Conservation (phyloP, 2,113 vertebrate species). For the Coryphaenoides rupestris region DNA sequence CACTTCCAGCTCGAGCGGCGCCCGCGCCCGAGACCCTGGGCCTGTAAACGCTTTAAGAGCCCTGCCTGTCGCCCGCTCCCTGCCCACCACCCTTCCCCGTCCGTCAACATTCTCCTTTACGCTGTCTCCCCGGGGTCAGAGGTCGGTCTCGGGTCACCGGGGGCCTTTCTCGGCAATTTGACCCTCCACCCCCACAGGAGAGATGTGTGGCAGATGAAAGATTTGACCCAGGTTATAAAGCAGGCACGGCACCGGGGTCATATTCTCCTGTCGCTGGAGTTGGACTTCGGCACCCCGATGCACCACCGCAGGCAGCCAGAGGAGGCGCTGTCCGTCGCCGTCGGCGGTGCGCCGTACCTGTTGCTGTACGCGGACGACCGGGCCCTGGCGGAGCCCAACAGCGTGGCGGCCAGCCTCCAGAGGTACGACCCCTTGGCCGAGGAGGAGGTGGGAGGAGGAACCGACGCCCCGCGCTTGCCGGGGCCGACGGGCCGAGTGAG, state of each 20-base stretch:
- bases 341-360: slow-evolving; percentile 76
- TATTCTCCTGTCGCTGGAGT: slow-evolving; percentile 74
- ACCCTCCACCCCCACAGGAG: slow-evolving; percentile 74
- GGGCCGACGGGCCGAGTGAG: slow-evolving; percentile 75
- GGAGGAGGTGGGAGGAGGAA: slow-evolving; percentile 65
- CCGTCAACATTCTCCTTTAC: slow-evolving; percentile 74
- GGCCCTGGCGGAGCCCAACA: slow-evolving; percentile 88
- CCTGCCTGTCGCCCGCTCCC: slow-evolving; percentile 71
- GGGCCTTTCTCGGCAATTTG: slow-evolving; percentile 74
- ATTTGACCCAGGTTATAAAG: slow-evolving; percentile 83
- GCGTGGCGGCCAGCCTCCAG: slow-evolving; percentile 85
- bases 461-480: slow-evolving; percentile 54
- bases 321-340: slow-evolving; percentile 40
- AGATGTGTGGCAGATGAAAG: slow-evolving; percentile 83
- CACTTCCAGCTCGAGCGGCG: slow-evolving; percentile 82
- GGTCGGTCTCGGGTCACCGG: slow-evolving; percentile 50
- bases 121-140: slow-evolving; percentile 62
- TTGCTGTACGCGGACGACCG: slow-evolving; percentile 85
- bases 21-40: slow-evolving; percentile 59
- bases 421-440: slow-evolving; percentile 83
- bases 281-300: slow-evolving; percentile 72
- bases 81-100: slow-evolving; percentile 51
- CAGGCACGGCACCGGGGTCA: slow-evolving; percentile 74
- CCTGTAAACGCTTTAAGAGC: slow-evolving; percentile 81
- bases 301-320: slow-evolving; percentile 48